Conservation (phyloP, 2,888 invertebrate genomes). For the Tholera decimalis region DNA sequence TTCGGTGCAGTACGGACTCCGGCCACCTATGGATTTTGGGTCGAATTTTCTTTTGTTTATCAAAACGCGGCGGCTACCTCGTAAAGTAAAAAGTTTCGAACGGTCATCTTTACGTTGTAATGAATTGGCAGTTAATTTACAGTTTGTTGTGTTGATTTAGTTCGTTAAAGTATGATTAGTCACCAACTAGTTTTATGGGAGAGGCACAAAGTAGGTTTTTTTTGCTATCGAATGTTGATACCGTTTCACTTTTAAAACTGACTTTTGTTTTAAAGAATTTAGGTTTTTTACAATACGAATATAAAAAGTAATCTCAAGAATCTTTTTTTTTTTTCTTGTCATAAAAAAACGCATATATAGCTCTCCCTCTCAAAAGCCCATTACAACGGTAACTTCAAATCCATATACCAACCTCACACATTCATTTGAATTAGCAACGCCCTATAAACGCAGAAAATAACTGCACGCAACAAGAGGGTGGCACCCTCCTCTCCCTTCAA, state of each 20-base stretch:
- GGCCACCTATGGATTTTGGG: conserved; percentile 76
- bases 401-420: conserved; percentile 42
- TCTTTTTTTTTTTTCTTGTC: no score
- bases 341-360: conserved; percentile 35
- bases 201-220: conserved; percentile 37
- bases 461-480: conserved; percentile 82
- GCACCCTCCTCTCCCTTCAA: conserved; percentile 72
- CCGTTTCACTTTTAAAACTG: conserved; percentile 30
- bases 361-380: conserved; percentile 13
- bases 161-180: conserved; percentile 52
- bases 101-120: conserved; percentile 50
- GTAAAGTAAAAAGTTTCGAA: conserved; percentile 62
- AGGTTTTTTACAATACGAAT: not conserved
- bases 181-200: conserved; percentile 43
- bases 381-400: conserved; percentile 31
- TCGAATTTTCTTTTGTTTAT: conserved; percentile 85
- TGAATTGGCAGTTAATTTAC: conserved; percentile 63
- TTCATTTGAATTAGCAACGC: conserved; percentile 77
- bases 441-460: conserved; percentile 80
- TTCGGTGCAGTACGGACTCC: conserved; percentile 61
- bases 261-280: not conserved
- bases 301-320: not conserved
- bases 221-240: conserved; percentile 1
- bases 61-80: conserved; percentile 66
- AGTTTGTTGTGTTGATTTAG: conserved; percentile 56